Evolutionary conservation across 2,797 vertebrate species (phyloP), one percentile per base, ranked within the genome.

Genomic region (Peromyscus eremicus): DNA sequence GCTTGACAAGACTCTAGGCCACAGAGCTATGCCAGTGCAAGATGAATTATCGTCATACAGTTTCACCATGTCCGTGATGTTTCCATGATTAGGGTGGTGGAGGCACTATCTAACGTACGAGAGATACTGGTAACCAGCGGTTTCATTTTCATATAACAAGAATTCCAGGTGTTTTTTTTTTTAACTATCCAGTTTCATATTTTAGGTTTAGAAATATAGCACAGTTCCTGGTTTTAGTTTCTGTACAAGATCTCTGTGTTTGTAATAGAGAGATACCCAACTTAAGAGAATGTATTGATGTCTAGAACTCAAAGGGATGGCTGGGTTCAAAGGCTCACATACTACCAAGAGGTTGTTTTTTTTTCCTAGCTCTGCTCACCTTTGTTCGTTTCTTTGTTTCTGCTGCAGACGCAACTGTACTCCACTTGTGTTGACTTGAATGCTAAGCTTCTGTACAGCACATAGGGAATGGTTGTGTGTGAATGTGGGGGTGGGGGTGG

Each of bases 231-330:
- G 34, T 86, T 89, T 49, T 68, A 77, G 80, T 75, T 84, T 92
- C 80, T 94, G 0, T 68, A 25, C n/a, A 83, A 49, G 55, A n/a
- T 19, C 79, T 21, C 71, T 92, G 6, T 21, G 84, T 89, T 86
- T 95, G 55, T 23, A 83, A 81, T 27, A 88, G 62, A 94, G 83
- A 91, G 17, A 71, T 62, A 88, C 6, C 8, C 29, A 92, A 57
- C 16, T 71, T 37, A 83, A 84, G 16, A 88, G 64, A 19, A 91
- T 80, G 68, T 79, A 79, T 62, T 89, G 83, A 52, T 71, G 94
- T 64, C 64, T 46, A 32, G 7, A 89, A 60, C 81, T 60, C 5
- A 34, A 84, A 66, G 62, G 52, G 49, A 40, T 89, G 40, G 49
- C 7, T 60, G n/a, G 23, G 10, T 77, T 43, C 23, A 83, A 64